Conservation (phyloP, 2,797 vertebrate species). For the Hydrocynus forskahlii region DNA sequence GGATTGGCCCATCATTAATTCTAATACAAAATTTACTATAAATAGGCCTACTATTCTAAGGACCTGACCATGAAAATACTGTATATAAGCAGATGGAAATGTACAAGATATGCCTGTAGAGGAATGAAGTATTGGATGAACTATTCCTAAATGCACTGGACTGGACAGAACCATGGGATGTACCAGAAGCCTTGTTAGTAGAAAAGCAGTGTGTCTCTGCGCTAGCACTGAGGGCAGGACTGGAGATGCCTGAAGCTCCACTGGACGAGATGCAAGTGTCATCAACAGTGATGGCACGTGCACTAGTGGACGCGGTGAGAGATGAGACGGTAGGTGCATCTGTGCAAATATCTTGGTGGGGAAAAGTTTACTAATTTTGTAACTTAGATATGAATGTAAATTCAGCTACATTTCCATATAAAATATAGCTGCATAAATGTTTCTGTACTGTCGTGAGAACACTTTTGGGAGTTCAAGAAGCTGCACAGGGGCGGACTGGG, state of each 20-base stretch:
- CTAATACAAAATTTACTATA: too few relatives aligned
- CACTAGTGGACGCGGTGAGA: neutral
- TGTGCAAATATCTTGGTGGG: slow-evolving; percentile 8
- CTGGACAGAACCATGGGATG: slow-evolving; percentile 13
- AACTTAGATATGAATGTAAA: too few relatives aligned
- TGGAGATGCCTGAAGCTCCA: slow-evolving; percentile 4
- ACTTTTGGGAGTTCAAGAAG: too few relatives aligned
- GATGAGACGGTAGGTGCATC: slow-evolving; percentile 7
- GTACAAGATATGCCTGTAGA: neutral
- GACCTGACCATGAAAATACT: too few relatives aligned
- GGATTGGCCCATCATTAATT: too few relatives aligned
- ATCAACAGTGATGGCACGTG: neutral
- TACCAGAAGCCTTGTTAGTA: neutral
- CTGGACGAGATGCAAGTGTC: neutral
- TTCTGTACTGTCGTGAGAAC: too few relatives aligned
- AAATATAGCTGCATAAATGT: too few relatives aligned
- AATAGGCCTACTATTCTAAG: too few relatives aligned
- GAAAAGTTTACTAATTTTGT: too few relatives aligned
- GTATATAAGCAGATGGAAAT: neutral
- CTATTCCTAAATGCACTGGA: slow-evolving; percentile 2
- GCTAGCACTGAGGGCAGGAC: neutral
- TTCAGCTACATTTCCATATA: too few relatives aligned
- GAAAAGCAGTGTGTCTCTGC: neutral
- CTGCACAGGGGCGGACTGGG: too few relatives aligned
- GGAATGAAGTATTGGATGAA: slow-evolving; percentile 21